Percentiles rank a stretch among this genome's conserved stretches.
Conservation (phyloP, 2,797 vertebrate genomes). For the Buceros bicornis region DNA sequence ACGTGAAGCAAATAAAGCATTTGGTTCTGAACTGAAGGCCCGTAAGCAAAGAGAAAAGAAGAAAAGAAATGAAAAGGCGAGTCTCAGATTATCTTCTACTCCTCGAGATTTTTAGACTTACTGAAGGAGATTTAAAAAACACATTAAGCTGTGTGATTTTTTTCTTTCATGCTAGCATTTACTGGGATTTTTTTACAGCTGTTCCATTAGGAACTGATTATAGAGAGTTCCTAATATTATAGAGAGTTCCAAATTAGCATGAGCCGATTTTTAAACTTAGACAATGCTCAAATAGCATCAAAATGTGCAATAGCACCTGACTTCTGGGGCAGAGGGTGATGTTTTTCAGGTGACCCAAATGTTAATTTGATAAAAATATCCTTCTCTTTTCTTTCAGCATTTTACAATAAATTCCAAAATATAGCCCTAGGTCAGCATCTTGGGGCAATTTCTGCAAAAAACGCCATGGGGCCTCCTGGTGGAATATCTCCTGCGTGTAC, state of each 20-base stretch:
- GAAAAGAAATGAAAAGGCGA: background rate
- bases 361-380: background rate
- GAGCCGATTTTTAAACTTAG: background rate
- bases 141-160: accelerated
- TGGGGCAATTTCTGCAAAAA: background rate
- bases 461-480: background rate
- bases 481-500: accelerated
- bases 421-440: background rate
- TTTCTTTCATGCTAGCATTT: background rate
- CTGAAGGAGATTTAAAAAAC: background rate
- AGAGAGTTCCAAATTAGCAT: background rate
- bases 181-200: background rate
- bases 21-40: background rate
- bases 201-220: background rate
- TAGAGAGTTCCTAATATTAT: background rate
- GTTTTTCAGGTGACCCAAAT: background rate
- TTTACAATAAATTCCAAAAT: background rate
- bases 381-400: background rate
- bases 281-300: background rate
- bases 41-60: background rate
- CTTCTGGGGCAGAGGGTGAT: background rate
- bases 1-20: background rate
- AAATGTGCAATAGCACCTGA: background rate
- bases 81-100: background rate
- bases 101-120: background rate